Evolutionary conservation across 1,140 invertebrate genomes (phyloP).

Genomic region (Psix sp.): DNA sequence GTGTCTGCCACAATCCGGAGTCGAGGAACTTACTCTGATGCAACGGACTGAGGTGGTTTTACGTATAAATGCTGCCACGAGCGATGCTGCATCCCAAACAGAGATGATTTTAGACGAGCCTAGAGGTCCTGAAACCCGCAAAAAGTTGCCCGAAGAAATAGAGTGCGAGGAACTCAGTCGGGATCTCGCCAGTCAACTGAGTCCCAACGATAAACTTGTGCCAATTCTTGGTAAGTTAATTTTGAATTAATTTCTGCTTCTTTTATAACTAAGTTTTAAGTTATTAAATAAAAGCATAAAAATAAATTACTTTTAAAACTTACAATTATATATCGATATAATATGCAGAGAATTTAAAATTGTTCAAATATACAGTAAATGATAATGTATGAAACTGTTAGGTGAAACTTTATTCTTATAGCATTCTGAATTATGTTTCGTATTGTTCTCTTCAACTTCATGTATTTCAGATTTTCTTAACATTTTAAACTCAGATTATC

Average conservation of each 20-base stretch:
- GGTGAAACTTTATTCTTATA: too few relatives aligned
- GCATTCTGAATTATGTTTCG: too few relatives aligned
- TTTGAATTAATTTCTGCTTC: background rate
- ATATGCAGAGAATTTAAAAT: too few relatives aligned
- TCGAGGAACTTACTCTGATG: constrained; percentile 78
- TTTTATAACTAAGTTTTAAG: too few relatives aligned
- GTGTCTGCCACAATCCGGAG: constrained; percentile 70
- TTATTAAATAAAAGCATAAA: too few relatives aligned
- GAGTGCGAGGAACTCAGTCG: constrained; percentile 87
- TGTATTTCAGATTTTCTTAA: too few relatives aligned
- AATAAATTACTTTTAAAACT: too few relatives aligned
- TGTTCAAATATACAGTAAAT: too few relatives aligned
- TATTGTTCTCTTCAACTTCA: too few relatives aligned
- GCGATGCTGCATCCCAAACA: constrained; percentile 81
- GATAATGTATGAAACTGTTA: too few relatives aligned
- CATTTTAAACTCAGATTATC: too few relatives aligned
- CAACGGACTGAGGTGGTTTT: constrained; percentile 81
- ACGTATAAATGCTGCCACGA: constrained; percentile 79
- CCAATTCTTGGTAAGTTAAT: constrained; percentile 80
- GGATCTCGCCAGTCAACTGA: constrained; percentile 84
- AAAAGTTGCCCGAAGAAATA: constrained; percentile 85
- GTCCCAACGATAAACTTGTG: constrained; percentile 83
- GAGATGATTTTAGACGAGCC: constrained; percentile 70
- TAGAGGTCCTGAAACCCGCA: constrained; percentile 60
- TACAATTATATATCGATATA: too few relatives aligned